These are phyloP conservation scores for Cotesia congregata DNA, from an alignment of 2,888 invertebrate genomes.

Conservation along the genomic window DNA sequence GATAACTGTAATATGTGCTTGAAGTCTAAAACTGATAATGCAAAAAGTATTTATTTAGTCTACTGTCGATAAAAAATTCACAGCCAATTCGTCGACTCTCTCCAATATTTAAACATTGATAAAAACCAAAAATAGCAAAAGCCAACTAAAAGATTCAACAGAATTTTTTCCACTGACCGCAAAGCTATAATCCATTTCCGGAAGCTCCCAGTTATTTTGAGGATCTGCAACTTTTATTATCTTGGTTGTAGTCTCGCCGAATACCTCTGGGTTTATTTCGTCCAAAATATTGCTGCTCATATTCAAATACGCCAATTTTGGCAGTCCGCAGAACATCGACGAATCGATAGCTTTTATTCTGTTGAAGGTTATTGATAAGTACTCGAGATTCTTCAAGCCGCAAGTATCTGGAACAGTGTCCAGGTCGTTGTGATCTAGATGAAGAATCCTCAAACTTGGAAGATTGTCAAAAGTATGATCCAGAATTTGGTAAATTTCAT, in stretches of 20 bases:
- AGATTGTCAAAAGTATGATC: neutral
- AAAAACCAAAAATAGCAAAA: too few relatives aligned
- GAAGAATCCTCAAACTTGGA: neutral
- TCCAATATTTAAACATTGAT: too few relatives aligned
- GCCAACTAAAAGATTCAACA: too few relatives aligned
- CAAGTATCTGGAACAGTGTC: constrained; percentile 25
- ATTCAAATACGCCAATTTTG: constrained; percentile 29
- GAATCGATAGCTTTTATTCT: neutral
- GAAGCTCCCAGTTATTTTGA: too few relatives aligned
- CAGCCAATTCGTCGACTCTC: too few relatives aligned
- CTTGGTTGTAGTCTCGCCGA: neutral
- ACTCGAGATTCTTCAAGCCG: neutral
- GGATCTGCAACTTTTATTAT: too few relatives aligned
- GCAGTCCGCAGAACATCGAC: neutral
- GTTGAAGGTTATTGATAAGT: neutral
- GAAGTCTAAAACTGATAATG: too few relatives aligned
- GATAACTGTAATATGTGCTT: too few relatives aligned
- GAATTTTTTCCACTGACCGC: too few relatives aligned
- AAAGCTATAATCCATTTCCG: too few relatives aligned
- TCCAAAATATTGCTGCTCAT: constrained; percentile 8
- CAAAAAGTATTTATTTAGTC: too few relatives aligned
- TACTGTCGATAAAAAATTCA: too few relatives aligned
- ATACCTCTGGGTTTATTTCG: neutral
- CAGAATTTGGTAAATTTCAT: constrained; percentile 14
- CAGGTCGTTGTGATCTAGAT: constrained; percentile 5